Percentiles rank a stretch among this genome's conserved stretches.
Conservation (phyloP, 2,113 vertebrate genomes). For the Barbus barbus region DNA sequence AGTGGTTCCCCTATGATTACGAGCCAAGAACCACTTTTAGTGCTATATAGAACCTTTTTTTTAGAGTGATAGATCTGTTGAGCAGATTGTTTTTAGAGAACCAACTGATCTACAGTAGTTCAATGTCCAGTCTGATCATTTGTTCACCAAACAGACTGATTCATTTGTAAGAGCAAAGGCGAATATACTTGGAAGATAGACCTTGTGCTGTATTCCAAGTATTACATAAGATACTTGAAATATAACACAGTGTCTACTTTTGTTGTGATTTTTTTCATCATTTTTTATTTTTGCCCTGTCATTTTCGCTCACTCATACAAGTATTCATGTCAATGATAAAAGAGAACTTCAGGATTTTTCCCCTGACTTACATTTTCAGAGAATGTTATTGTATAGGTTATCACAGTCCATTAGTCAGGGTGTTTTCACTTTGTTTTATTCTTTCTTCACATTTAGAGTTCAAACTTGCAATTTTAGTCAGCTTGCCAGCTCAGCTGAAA, state of each 20-base stretch:
- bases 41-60: too few species aligned
- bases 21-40: too few species aligned
- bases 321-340: conserved; percentile 23
- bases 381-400: conserved; percentile 34
- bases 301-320: conserved; percentile 17
- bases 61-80: not conserved
- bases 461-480: conserved; percentile 21
- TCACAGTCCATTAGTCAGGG: conserved; percentile 28
- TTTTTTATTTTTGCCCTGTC: too few species aligned
- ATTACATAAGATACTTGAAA: not conserved
- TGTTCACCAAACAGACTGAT: not conserved
- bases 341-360: conserved; percentile 30
- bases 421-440: conserved; percentile 28
- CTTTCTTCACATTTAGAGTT: conserved; percentile 18
- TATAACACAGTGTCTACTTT: not conserved
- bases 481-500: conserved; percentile 20
- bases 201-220: too few species aligned
- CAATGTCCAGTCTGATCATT: not conserved
- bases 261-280: not conserved
- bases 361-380: conserved; percentile 13
- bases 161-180: not conserved
- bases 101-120: not conserved
- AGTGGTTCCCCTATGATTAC: too few species aligned
- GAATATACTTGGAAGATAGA: too few species aligned
- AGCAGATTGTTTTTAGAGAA: not conserved